Evolutionary conservation across 2,797 vertebrate species (phyloP).

Genomic region (Acrossocheilus fasciatus): DNA sequence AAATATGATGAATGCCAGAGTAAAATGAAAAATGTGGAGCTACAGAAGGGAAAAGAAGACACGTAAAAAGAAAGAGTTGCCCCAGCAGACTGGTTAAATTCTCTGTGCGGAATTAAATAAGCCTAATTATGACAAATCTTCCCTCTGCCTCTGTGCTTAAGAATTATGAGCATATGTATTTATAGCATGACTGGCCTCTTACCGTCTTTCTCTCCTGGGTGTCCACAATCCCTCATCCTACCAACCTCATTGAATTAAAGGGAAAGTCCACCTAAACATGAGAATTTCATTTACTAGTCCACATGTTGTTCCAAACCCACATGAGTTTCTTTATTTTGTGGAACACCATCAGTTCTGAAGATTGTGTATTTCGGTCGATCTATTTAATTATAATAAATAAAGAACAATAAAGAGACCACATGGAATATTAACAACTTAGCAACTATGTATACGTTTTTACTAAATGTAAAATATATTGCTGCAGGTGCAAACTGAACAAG

Average conservation of each 20-base stretch:
- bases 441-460: not conserved
- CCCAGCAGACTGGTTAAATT: slow-evolving; percentile 47
- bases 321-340: not conserved
- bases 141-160: slow-evolving; percentile 36
- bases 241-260: slow-evolving; percentile 47
- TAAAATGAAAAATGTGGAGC: slow-evolving; percentile 43
- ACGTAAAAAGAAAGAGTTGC: slow-evolving; percentile 32
- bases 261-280: not conserved
- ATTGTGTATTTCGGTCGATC: not conserved
- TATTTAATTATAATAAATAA: not conserved
- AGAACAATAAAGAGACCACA: not conserved
- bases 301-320: not conserved
- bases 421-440: not conserved
- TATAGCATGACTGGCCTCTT: slow-evolving; percentile 48
- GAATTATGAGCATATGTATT: slow-evolving; percentile 56
- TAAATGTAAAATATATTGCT: not conserved
- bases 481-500: not conserved
- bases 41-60: slow-evolving; percentile 36
- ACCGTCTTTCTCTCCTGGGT: slow-evolving; percentile 42
- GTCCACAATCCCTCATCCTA: slow-evolving; percentile 33
- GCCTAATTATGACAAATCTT: slow-evolving; percentile 57
- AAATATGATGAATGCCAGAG: slow-evolving; percentile 54
- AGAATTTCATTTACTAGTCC: not conserved
- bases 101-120: slow-evolving; percentile 52
- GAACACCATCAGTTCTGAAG: not conserved